Evolutionary conservation across 1,140 invertebrate species (phyloP), one percentile per base, ranked within the genome.

Genomic region (Scaptomyza montana): DNA sequence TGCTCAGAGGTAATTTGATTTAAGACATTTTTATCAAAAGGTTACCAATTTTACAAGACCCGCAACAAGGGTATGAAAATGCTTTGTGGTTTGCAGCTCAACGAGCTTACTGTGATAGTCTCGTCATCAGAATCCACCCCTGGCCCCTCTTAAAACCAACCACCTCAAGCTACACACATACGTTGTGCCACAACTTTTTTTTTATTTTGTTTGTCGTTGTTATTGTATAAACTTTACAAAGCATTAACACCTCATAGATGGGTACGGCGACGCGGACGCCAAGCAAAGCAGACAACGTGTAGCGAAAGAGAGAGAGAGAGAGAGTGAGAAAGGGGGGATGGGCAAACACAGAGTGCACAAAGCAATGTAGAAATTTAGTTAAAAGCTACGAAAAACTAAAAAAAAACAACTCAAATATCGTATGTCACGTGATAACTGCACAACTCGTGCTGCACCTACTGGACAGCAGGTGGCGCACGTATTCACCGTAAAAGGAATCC

Each of bases 181-280:
- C 56, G 55, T 21, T 60, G 9, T 70, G 57, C 75, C 67, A 71
- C 39, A 75, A 67, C 62, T 75, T 74, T 70, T 67, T 46, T 57
- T 57, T 57, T 61, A 36, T 30, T 73, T 51, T 8, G 51, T 13
- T 43, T 41, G 19, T 55, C 45, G 46, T 64, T 73, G 41, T 61
- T 73, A 54, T 67, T 71, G 51, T 54, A 55, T 46, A 69, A 84
- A 84, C 72, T 84, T 84, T 85, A 76, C 72, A 85, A 84, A 85
- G 68, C 80, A 84, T 84, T 84, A 84, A 84, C 80, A 84, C 80
- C 80, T 84, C 80, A 79, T 85, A 62, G 51, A 70, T 68, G 80
- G 75, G 64, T 60, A 51, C 43, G 36, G 50, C 28, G 59, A 16
- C 41, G 16, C 19, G 30, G 46, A 41, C 16, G 60, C 30, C 49